phyloP scores from a whole-genome alignment of 2,888 invertebrate genomes.

The Glyphotaelius pellucidus region DNA sequence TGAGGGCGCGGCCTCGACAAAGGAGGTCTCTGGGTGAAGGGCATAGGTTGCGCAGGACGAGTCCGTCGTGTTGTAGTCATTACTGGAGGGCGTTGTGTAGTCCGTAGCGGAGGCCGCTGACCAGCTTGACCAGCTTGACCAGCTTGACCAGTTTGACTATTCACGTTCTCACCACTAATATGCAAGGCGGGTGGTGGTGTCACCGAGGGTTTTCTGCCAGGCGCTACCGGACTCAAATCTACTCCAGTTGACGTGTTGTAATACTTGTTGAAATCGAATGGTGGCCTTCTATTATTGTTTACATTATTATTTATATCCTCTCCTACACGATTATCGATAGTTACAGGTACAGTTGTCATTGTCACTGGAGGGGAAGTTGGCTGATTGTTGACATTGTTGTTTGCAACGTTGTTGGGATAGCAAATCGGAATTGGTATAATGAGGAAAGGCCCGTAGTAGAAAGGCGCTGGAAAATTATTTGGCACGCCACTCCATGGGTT shows the following conservation, averaged over 20 bases:
- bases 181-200: neutral
- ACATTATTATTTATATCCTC: neutral
- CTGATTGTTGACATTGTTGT: neutral
- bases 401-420: neutral
- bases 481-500: neutral
- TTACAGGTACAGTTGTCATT: neutral
- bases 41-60: neutral
- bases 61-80: neutral
- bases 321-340: neutral
- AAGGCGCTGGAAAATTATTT: slow-evolving; percentile 4
- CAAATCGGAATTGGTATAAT: neutral
- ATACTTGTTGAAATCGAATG: neutral
- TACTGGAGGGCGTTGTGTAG: neutral
- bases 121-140: neutral
- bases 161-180: neutral
- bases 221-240: slow-evolving; percentile 18
- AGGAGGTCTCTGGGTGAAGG: neutral
- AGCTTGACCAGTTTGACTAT: neutral
- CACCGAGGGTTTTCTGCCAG: slow-evolving; percentile 9
- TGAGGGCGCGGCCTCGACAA: neutral
- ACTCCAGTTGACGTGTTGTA: slow-evolving; percentile 43
- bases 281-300: neutral
- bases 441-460: slow-evolving; percentile 7
- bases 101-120: neutral
- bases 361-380: neutral